These are phyloP conservation scores for Chamaea fasciata DNA, from an alignment of 2,113 vertebrate species.

Conservation along the genomic window DNA sequence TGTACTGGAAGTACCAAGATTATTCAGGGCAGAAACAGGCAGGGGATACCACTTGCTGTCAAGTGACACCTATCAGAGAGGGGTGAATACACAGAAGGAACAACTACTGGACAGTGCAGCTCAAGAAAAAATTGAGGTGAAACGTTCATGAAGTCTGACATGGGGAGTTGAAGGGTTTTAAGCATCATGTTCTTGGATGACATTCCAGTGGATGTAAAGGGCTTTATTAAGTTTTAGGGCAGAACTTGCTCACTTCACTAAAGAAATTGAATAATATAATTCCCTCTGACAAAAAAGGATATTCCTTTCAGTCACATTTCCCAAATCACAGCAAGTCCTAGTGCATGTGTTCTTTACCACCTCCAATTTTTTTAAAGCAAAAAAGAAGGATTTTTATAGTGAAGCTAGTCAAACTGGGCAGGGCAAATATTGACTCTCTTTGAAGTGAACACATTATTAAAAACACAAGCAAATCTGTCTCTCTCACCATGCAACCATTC, in stretches of 20 bases:
- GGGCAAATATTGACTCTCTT: background rate
- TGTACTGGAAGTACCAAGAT: background rate
- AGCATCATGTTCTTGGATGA: background rate
- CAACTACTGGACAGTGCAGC: background rate
- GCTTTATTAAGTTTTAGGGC: background rate
- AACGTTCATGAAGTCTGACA: background rate
- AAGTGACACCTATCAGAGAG: background rate
- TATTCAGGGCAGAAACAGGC: background rate
- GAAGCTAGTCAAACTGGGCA: background rate
- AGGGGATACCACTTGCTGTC: background rate
- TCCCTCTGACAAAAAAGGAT: background rate
- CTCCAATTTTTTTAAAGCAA: background rate
- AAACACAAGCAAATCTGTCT: constrained; percentile 45
- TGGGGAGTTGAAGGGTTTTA: background rate
- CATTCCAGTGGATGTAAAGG: background rate
- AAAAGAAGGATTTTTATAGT: constrained; percentile 16
- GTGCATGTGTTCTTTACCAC: background rate
- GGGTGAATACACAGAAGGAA: background rate
- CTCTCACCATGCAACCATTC: constrained; percentile 17
- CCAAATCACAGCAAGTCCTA: background rate
- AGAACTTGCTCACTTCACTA: background rate
- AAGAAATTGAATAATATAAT: background rate
- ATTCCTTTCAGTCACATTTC: background rate
- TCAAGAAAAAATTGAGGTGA: background rate
- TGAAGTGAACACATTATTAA: constrained; percentile 55